Evolutionary conservation across 2,113 vertebrate species (phyloP).

Genomic region (Bungarus multicinctus): DNA sequence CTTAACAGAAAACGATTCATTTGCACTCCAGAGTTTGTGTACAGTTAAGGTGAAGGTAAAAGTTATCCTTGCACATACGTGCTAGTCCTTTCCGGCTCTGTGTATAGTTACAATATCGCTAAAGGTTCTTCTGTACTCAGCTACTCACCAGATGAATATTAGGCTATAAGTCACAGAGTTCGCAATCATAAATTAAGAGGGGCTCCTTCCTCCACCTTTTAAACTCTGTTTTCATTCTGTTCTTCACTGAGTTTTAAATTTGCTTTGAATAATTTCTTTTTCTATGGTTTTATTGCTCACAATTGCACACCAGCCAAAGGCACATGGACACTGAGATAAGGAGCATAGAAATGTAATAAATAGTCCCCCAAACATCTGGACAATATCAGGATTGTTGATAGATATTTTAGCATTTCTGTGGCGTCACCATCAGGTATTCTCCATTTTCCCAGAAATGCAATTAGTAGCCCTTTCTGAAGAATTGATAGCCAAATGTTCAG

Average conservation of each 20-base stretch:
- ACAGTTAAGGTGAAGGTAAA: neutral
- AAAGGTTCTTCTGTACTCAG: neutral
- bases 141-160: neutral
- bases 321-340: neutral
- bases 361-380: neutral
- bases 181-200: neutral
- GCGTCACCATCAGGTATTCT: neutral
- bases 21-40: constrained; percentile 11
- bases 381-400: neutral
- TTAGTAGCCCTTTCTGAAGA: neutral
- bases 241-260: neutral
- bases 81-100: neutral
- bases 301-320: neutral
- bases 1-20: neutral
- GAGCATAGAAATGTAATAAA: neutral
- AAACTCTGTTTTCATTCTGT: neutral
- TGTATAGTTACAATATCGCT: neutral
- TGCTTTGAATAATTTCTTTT: neutral
- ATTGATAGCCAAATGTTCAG: neutral
- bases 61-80: too few relatives aligned
- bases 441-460: neutral
- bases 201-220: neutral
- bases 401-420: neutral
- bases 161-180: neutral
- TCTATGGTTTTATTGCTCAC: neutral